phyloP scores from a whole-genome alignment of 2,113 vertebrate genomes.

The Saccopteryx bilineata region DNA sequence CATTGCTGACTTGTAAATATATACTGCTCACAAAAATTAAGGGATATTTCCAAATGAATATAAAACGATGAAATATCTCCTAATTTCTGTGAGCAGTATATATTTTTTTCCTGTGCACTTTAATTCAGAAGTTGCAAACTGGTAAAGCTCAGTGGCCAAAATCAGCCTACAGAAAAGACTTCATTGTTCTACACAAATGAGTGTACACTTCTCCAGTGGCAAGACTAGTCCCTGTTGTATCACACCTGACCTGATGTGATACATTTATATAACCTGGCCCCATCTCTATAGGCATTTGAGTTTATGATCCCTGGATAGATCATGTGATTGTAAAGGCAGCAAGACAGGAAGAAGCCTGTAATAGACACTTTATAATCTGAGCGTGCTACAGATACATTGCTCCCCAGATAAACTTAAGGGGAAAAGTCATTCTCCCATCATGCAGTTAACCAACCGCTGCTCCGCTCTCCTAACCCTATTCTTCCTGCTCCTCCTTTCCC shows the following conservation, averaged over 20 bases:
- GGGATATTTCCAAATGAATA: too few species aligned
- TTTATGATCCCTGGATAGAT: not conserved
- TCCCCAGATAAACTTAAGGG: not conserved
- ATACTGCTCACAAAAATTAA: too few species aligned
- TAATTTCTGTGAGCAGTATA: too few species aligned
- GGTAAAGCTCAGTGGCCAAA: not conserved
- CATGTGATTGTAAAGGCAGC: not conserved
- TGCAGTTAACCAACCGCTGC: not conserved
- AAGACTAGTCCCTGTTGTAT: not conserved
- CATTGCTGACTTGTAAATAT: constrained; percentile 40
- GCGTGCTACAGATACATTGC: not conserved
- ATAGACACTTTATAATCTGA: not conserved
- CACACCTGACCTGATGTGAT: not conserved
- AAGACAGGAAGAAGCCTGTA: not conserved
- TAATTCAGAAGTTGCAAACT: constrained; percentile 22
- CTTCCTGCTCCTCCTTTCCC: not conserved
- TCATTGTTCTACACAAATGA: not conserved
- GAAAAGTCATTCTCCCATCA: not conserved
- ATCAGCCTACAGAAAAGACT: constrained; percentile 8
- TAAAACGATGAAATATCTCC: too few species aligned
- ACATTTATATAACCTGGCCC: not conserved
- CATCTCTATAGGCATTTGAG: not conserved
- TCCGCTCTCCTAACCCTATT: not conserved
- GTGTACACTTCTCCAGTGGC: not conserved
- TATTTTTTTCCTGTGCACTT: constrained; percentile 57